Base-by-base conservation (phyloP, 2,113 vertebrate genomes). In the Antigone vipio region DNA sequence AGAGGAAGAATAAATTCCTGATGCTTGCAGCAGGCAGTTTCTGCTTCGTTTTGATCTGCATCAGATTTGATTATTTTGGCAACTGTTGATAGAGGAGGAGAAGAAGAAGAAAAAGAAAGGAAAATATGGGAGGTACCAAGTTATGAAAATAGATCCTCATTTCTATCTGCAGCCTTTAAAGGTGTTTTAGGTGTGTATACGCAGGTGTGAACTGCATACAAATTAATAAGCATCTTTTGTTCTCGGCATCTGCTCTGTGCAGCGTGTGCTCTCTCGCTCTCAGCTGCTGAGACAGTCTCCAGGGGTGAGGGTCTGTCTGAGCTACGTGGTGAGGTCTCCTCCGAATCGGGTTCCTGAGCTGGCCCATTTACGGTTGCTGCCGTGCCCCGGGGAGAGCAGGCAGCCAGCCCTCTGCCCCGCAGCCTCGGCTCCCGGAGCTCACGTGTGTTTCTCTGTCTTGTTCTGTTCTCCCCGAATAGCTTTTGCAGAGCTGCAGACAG, bases 401-500 rank as follows among this genome's bases (percentile, higher is more conserved):
- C 69, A 40, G 15, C 30, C 72, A 26, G 16, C 45, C 34, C 21
- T 15, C 62, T 40, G 59, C 32, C 75, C 63, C 9, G 0, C 9
- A 30, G 32, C 56, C 60, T 73, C 9, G 1, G 20, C 56, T 62
- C 30, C 47, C 3, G 1, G 19, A 5, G 26, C 62, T 88, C 26
- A 50, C 9, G 1, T 16, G 14, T 16, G 22, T 47, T 34, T 68
- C 58, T 74, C 69, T 64, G 42, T 21, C 13, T 73, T 3, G 5
- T 52, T 52, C 44, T 8, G 8, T 42, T 58, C 80, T 64, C 72
- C 60, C 58, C 29, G 1, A 34, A 44, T 72, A 99, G 99, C 99
- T 26, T 99, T 99, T 93, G 99, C 99, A 3, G 99, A 99, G 98
- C 98, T 99, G 80, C 99, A 99, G 98, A 99, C 99, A 0, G 99